Conservation (phyloP, 1,140 invertebrate genomes). For the Dendroctonus valens region DNA sequence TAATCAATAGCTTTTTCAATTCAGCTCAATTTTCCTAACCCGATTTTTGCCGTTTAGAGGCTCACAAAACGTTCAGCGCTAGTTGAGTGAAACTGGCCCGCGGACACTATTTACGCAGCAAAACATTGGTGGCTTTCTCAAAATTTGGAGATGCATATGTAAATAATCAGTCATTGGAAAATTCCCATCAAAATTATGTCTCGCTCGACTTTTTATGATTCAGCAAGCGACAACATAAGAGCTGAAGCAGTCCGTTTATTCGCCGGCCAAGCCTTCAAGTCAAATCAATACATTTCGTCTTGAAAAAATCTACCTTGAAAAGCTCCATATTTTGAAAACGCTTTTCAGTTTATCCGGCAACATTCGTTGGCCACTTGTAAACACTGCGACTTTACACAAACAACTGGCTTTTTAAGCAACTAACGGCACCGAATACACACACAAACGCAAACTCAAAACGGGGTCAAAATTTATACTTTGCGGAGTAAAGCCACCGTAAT, state of each 20-base stretch:
- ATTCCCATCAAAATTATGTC: slow-evolving; percentile 50
- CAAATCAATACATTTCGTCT: slow-evolving; percentile 51
- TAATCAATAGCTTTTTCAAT: slow-evolving; percentile 46
- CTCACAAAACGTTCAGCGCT: too few relatives aligned
- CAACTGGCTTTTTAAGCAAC: slow-evolving; percentile 42
- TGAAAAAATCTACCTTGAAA: slow-evolving; percentile 46
- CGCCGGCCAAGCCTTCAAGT: slow-evolving; percentile 50
- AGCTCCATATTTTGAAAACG: slow-evolving; percentile 40
- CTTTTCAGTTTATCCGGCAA: slow-evolving; percentile 36
- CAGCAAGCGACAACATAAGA: slow-evolving; percentile 50
- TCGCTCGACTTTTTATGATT: slow-evolving; percentile 51
- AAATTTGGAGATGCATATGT: slow-evolving; percentile 48
- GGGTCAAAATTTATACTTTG: slow-evolving; percentile 48
- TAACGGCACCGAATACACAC: slow-evolving; percentile 44
- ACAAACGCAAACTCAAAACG: slow-evolving; percentile 47
- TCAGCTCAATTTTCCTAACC: slow-evolving; percentile 40
- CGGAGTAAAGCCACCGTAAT: slow-evolving; percentile 40
- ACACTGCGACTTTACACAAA: slow-evolving; percentile 37
- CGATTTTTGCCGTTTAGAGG: slow-evolving; percentile 11
- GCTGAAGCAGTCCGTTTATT: slow-evolving; percentile 46
- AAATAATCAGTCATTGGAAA: slow-evolving; percentile 51
- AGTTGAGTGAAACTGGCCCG: too few relatives aligned
- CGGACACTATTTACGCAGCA: neutral
- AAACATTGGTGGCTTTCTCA: slow-evolving; percentile 39
- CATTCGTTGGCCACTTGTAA: slow-evolving; percentile 35